Percentiles rank a stretch among this genome's conserved stretches.
phyloP scores from a whole-genome alignment of 2,113 vertebrate genomes.

The Acanthisitta chloris region DNA sequence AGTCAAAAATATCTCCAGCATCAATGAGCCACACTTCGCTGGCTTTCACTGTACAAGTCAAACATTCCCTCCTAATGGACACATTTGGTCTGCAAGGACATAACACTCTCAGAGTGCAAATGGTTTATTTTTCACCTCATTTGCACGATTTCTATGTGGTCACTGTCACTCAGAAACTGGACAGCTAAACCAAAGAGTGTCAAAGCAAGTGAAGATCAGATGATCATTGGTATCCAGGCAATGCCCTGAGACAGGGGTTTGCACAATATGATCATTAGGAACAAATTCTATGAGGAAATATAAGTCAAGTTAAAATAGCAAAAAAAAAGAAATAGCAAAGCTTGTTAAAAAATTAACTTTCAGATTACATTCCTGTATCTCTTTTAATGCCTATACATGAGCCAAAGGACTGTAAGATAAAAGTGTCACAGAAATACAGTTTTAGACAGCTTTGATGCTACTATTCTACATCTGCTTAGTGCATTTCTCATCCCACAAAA shows the following conservation, averaged over 20 bases:
- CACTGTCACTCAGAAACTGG: constrained; percentile 33
- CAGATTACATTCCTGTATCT: not conserved
- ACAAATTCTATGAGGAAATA: not conserved
- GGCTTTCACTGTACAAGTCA: not conserved
- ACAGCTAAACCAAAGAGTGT: not conserved
- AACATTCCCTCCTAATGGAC: not conserved
- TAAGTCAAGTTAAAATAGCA: not conserved
- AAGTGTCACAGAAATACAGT: not conserved
- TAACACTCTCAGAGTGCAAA: constrained; percentile 1
- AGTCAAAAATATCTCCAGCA: not conserved
- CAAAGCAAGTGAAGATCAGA: constrained; percentile 36
- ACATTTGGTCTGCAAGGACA: constrained; percentile 38
- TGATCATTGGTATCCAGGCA: not conserved
- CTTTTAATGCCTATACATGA: constrained; percentile 6
- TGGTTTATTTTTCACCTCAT: constrained; percentile 47
- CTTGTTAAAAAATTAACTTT: not conserved
- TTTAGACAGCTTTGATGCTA: not conserved
- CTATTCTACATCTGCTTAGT: not conserved
- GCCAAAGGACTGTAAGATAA: not conserved
- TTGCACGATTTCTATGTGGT: constrained; percentile 15
- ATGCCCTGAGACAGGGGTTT: not conserved
- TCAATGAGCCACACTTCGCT: not conserved
- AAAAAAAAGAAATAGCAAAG: not conserved
- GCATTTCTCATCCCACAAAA: not conserved
- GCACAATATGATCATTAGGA: not conserved